phyloP scores from a whole-genome alignment of 2,888 invertebrate species.

The Cancer borealis region DNA sequence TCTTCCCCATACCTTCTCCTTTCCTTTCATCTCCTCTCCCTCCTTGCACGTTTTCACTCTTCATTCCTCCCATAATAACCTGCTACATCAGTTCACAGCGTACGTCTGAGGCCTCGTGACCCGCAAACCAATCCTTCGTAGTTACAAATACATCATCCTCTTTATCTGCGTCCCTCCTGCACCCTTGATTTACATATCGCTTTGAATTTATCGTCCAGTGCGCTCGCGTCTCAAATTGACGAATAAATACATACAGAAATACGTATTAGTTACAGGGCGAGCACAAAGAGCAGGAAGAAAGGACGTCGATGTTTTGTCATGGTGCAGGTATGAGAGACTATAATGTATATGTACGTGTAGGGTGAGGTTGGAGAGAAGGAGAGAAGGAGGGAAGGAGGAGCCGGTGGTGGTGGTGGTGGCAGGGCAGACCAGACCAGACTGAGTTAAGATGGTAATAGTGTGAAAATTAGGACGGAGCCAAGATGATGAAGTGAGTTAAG shows the following conservation, averaged over 20 bases:
- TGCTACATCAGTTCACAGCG: not conserved
- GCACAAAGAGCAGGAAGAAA: not conserved
- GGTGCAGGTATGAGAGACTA: not conserved
- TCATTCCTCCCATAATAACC: not conserved
- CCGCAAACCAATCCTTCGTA: not conserved
- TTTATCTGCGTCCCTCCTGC: not conserved
- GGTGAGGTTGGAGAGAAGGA: not conserved
- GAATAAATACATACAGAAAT: not conserved
- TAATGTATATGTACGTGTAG: not conserved
- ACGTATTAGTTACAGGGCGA: not conserved
- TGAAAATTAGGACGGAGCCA: constrained; percentile 5
- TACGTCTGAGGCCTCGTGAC: not conserved
- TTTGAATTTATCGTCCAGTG: constrained; percentile 2
- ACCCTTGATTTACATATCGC: not conserved
- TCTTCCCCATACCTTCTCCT: not conserved
- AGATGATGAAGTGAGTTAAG: not conserved
- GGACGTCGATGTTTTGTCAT: not conserved
- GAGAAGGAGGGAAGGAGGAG: too few species aligned
- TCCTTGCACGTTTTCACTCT: not conserved
- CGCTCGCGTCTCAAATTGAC: not conserved
- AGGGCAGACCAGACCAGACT: not conserved
- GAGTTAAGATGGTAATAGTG: not conserved
- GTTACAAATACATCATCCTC: not conserved
- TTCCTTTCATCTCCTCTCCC: not conserved
- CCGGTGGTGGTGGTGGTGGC: not conserved